Base-by-base conservation (phyloP, 2,113 vertebrate genomes). In the Hyla sarda region DNA sequence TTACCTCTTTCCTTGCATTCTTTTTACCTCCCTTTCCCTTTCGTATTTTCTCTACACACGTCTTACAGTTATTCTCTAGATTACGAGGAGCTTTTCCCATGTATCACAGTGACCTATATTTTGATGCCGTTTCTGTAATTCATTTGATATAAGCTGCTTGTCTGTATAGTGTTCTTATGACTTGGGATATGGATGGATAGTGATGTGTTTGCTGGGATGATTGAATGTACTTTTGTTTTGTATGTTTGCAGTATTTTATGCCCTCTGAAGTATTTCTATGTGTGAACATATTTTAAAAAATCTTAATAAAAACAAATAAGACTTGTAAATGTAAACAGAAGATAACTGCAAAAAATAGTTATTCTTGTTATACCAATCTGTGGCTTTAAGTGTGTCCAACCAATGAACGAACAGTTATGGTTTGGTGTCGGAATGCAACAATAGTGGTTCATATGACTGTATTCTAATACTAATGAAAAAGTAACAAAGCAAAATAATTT, bases 71-170 rank as follows among this genome's bases (percentile, higher is more conserved):
- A 71, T 37, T 23, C 17, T 71, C 17, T 71, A 71, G 34, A 71
- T 71, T 71, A 71, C 34, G 1, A 41, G 34, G 17, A 71, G 67
- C 32, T 41, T 71, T 71, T 41, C 32, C 67, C 9, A 23, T 71
- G 34, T 71, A 41, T 30, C 19, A 71, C 19, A 71, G 67, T 71
- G 32, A 41, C 67, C 67, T 71, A 41, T 71, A 71, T 71, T 41
- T 71, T 71, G 7, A 16, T 41, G 67, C 19, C 2, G 19, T 71
- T 37, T 23, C 34, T 71, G 19, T 71, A 41, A 41, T 71, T 71
- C 34, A 41, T 71, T 71, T 71, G 25, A 69, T 69, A 69, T 69
- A 69, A 69, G 30, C 65, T 69, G 65, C 65, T 69, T 69, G 30
- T 71, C 67, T 37, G 67, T 71, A 71, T 71, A 71, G 21, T 71